Evolutionary conservation across 2,797 vertebrate species (phyloP), one percentile per base, ranked within the genome.

Genomic region (Ctenochaetus hawaiiensis): DNA sequence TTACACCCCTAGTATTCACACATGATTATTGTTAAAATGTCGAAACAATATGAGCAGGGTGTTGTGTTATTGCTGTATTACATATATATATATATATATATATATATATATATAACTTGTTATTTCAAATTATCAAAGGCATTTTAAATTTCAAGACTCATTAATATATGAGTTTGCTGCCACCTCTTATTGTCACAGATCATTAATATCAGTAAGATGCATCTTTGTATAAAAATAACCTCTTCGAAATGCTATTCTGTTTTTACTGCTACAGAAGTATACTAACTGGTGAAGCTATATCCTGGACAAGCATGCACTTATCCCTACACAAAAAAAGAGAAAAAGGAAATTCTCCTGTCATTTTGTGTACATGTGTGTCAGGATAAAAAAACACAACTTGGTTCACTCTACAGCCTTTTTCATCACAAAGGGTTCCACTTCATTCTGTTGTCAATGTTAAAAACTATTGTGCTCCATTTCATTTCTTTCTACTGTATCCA

Each of bases 401-500:
- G 30, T 49, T 44, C 49, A 45, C 56, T 49, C 34, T 13, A 0
- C 18, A 48, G 56, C 22, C 7, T 75, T 69, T 76, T 30, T 75
- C 17, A 41, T 16, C 1, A 9, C 9, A 43, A 80, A 67, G 13
- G 22, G 54, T 74, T 76, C 61, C 47, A 74, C 41, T 77, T 59
- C 22, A 20, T 49, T 62, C 48, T 57, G 26, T 43, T 82, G n/a
- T 73, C 12, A 72, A 13, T 60, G 57, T 43, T 48, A 37, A 73
- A 62, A 77, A 17, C 37, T 23, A 53, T 72, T 80, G 18, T 69
- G 34, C 22, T 75, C 52, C 9, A n/a, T 87, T 80, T 67, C 26
- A 67, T 22, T 78, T 60, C 26, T n/a, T 73, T 80, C 54, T 60
- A 56, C 43, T 59, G 30, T 63, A 65, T 83, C 57, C 63, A 84